Conservation (phyloP, 2,888 invertebrate species). For the Alentia gelatinosa region DNA sequence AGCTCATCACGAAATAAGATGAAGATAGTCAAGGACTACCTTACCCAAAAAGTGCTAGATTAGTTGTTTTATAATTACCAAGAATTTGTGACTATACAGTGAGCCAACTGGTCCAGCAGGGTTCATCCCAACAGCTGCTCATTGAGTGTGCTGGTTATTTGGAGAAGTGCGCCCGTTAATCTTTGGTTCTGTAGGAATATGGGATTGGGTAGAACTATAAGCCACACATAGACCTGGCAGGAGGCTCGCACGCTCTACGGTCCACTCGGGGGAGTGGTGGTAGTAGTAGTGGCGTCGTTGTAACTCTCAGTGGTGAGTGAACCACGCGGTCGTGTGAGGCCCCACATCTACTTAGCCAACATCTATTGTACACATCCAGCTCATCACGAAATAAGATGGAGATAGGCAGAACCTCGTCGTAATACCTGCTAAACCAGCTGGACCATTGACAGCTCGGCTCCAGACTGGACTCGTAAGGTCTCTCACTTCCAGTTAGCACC, state of each 20-base stretch:
- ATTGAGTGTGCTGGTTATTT: too few relatives aligned
- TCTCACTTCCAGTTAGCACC: background rate
- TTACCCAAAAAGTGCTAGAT: too few relatives aligned
- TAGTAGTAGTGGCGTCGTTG: background rate
- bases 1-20: background rate
- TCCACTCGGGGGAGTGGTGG: background rate
- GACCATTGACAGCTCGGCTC: background rate
- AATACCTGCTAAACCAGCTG: conserved; percentile 1
- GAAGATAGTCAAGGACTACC: too few relatives aligned
- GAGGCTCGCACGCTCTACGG: too few relatives aligned
- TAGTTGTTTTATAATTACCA: background rate
- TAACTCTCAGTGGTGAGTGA: background rate
- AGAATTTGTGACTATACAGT: background rate
- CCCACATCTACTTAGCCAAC: background rate
- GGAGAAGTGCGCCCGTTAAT: too few relatives aligned
- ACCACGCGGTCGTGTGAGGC: background rate
- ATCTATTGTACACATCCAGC: conserved; percentile 5
- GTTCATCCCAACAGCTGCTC: too few relatives aligned
- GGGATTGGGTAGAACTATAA: too few relatives aligned
- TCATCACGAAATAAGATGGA: background rate
- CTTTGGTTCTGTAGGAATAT: background rate
- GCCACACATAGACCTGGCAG: too few relatives aligned
- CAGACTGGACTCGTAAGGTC: background rate
- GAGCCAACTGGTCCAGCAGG: conserved; percentile 40
- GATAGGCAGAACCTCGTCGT: background rate